Conservation (phyloP, 1,140 invertebrate species). For the Bombus turneri region DNA sequence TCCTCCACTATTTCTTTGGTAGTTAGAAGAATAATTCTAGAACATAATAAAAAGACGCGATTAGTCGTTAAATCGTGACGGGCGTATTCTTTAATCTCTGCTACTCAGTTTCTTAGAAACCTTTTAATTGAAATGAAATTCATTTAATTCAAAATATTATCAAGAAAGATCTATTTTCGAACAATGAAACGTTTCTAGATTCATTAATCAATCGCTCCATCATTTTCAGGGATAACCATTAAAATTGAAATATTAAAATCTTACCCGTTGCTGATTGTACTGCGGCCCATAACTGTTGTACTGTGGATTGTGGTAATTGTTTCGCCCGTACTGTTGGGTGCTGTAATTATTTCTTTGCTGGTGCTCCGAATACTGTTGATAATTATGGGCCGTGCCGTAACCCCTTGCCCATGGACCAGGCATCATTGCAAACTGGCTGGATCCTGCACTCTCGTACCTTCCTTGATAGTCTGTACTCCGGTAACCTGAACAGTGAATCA, state of each 20-base stretch:
- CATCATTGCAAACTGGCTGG: conserved; percentile 7
- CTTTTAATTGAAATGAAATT: neutral
- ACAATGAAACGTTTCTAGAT: neutral
- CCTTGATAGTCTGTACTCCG: conserved; percentile 68
- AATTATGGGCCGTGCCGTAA: conserved; percentile 38
- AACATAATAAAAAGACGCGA: conserved; percentile 31
- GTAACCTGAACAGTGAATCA: conserved; percentile 65
- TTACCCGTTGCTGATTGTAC: conserved; percentile 42
- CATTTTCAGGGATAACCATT: neutral
- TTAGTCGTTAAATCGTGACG: neutral
- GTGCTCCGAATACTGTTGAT: conserved; percentile 42
- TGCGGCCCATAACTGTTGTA: conserved; percentile 50
- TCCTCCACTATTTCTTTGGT: conserved; percentile 50
- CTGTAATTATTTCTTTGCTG: conserved; percentile 30
- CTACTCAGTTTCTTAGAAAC: neutral
- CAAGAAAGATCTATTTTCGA: neutral
- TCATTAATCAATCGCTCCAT: neutral
- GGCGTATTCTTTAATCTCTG: neutral
- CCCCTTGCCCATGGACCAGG: conserved; percentile 54
- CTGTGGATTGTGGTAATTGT: conserved; percentile 39
- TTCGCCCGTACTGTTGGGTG: conserved; percentile 43
- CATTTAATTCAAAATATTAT: neutral
- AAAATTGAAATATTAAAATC: neutral
- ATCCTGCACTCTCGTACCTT: conserved; percentile 58
- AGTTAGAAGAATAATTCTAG: conserved; percentile 65